These are phyloP conservation scores for Synaphobranchus kaupii DNA, from an alignment of 2,797 vertebrate species.

Conservation along the genomic window DNA sequence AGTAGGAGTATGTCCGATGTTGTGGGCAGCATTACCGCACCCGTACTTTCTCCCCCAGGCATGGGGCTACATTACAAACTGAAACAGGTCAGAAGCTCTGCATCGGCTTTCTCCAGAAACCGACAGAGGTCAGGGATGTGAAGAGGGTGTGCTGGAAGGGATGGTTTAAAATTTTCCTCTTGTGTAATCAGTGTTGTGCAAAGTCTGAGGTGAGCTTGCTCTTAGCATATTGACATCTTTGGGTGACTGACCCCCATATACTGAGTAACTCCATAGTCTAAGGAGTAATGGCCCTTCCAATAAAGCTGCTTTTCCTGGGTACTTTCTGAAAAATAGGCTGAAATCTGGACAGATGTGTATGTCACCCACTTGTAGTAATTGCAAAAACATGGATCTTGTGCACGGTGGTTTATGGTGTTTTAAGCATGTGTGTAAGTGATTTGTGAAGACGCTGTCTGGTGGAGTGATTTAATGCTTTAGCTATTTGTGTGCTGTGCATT, in stretches of 20 bases:
- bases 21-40: not conserved
- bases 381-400: constrained; percentile 15
- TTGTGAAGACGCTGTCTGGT: not conserved
- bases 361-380: not conserved
- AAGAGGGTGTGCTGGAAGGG: constrained; percentile 23
- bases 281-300: constrained; percentile 23
- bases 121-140: constrained; percentile 7
- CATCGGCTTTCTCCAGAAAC: not conserved
- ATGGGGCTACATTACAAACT: constrained; percentile 25
- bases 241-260: constrained; percentile 24
- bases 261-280: constrained; percentile 26
- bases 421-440: not conserved
- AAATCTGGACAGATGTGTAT: not conserved
- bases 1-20: constrained; percentile 28
- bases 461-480: constrained; percentile 4
- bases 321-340: not conserved
- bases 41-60: not conserved
- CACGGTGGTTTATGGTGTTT: constrained; percentile 3
- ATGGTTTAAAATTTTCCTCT: constrained; percentile 1
- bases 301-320: constrained; percentile 27
- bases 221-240: constrained; percentile 41
- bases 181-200: constrained; percentile 32
- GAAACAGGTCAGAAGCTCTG: not conserved
- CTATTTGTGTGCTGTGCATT: constrained; percentile 7
- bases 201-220: constrained; percentile 24